Evolutionary conservation across 1,140 invertebrate species (phyloP).

Genomic region (Branchinecta lindahli): DNA sequence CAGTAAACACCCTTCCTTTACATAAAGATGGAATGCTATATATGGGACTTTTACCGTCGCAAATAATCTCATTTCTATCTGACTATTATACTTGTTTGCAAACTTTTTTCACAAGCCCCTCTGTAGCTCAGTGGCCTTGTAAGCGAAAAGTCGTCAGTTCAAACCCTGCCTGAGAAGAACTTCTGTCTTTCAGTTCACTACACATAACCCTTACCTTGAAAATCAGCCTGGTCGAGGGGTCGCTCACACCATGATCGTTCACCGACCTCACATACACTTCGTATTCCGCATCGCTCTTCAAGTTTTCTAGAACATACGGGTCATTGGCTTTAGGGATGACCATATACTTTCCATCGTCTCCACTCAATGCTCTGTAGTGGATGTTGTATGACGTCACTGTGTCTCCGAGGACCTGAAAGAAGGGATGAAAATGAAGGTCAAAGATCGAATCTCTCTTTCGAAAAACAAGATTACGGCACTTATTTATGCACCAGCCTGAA

Average conservation of each 20-base stretch:
- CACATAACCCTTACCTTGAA: constrained; percentile 38
- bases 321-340: constrained; percentile 29
- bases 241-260: constrained; percentile 57
- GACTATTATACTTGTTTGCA: no score
- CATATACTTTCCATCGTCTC: constrained; percentile 34
- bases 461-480: not conserved
- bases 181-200: no score
- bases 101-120: no score
- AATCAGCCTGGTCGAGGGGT: constrained; percentile 51
- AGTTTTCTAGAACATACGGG: constrained; percentile 53
- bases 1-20: no score
- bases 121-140: no score
- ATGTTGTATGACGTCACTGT: constrained; percentile 53
- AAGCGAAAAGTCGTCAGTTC: no score
- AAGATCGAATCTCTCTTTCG: not conserved
- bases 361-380: constrained; percentile 41
- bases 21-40: no score
- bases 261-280: constrained; percentile 61
- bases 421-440: not conserved
- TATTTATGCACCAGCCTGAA: no score
- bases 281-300: constrained; percentile 53
- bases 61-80: no score
- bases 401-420: constrained; percentile 36
- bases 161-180: no score
- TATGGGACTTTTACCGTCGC: no score